These are phyloP conservation scores for Neocloeon triangulifer DNA, from an alignment of 1,140 invertebrate genomes.

Conservation along the genomic window DNA sequence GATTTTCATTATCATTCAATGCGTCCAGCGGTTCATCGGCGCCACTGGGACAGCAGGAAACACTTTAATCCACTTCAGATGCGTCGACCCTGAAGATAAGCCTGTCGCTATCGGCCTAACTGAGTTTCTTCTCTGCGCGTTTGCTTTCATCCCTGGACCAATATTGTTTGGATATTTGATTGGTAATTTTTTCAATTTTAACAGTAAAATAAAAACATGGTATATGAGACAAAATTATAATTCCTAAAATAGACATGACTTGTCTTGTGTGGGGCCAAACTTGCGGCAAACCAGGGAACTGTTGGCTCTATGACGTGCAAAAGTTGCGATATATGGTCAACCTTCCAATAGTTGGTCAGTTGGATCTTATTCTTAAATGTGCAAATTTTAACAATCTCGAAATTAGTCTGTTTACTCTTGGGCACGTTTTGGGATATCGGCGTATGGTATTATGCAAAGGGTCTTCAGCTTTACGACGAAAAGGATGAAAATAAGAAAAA, in stretches of 20 bases:
- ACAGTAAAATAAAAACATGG: background rate
- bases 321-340: conserved; percentile 13
- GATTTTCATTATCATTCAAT: conserved; percentile 11
- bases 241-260: conserved; percentile 13
- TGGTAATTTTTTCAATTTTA: background rate
- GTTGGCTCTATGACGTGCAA: conserved; percentile 15
- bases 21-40: conserved; percentile 11
- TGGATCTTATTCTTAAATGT: background rate
- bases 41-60: conserved; percentile 13
- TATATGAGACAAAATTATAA: conserved; percentile 6
- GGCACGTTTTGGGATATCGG: conserved; percentile 2
- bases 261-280: conserved; percentile 15
- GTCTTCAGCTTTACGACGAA: conserved; percentile 4
- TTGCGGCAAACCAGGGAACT: conserved; percentile 15
- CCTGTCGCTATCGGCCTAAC: conserved; percentile 15
- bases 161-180: conserved; percentile 16
- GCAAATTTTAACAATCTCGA: background rate
- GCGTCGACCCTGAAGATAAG: conserved; percentile 16
- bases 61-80: conserved; percentile 14
- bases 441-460: background rate
- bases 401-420: background rate
- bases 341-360: conserved; percentile 10
- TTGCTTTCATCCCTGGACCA: conserved; percentile 16
- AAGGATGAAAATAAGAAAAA: conserved; percentile 15
- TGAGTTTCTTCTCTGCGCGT: conserved; percentile 12